A percentile compares a stretch with the other conserved stretches of the same genome.
phyloP scores from a whole-genome alignment of 1,140 invertebrate genomes.

The Aphelenchoides fujianensis region DNA sequence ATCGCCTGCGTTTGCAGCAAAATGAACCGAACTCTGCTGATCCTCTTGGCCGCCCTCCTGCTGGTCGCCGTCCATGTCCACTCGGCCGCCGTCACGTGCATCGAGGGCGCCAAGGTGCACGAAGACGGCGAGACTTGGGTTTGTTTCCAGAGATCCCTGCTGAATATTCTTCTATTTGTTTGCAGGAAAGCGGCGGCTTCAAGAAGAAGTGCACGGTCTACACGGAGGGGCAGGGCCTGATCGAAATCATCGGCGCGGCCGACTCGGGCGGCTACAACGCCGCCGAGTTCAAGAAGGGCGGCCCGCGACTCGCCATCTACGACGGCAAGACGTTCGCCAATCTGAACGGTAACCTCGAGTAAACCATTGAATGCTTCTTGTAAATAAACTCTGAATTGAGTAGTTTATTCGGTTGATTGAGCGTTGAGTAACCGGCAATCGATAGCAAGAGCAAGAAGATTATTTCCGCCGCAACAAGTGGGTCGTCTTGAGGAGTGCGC shows the following conservation, averaged over 20 bases:
- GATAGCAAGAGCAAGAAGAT: too few relatives aligned
- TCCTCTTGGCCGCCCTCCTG: background rate
- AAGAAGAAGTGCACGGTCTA: slow-evolving; percentile 1
- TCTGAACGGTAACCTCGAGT: background rate
- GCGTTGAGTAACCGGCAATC: background rate
- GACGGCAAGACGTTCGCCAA: background rate
- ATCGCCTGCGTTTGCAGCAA: too few relatives aligned
- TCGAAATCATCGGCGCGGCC: background rate
- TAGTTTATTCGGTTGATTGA: background rate
- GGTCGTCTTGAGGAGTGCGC: background rate
- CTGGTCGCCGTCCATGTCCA: background rate
- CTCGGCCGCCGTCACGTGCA: background rate
- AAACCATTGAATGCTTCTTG: background rate
- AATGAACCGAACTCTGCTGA: background rate
- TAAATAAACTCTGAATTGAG: background rate
- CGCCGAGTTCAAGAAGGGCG: background rate
- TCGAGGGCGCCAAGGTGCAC: background rate
- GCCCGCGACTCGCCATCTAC: background rate
- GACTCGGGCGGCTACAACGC: too few relatives aligned
- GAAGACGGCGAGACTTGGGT: background rate
- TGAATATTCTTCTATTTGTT: too few relatives aligned
- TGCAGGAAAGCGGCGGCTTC: slow-evolving; percentile 11
- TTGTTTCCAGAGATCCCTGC: background rate
- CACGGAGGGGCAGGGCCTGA: slow-evolving; percentile 11
- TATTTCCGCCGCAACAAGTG: background rate